Percentiles rank a stretch among this genome's conserved stretches.
phyloP scores from a whole-genome alignment of 92 coral and sea anemone species.

The Phenganax subtilis region DNA sequence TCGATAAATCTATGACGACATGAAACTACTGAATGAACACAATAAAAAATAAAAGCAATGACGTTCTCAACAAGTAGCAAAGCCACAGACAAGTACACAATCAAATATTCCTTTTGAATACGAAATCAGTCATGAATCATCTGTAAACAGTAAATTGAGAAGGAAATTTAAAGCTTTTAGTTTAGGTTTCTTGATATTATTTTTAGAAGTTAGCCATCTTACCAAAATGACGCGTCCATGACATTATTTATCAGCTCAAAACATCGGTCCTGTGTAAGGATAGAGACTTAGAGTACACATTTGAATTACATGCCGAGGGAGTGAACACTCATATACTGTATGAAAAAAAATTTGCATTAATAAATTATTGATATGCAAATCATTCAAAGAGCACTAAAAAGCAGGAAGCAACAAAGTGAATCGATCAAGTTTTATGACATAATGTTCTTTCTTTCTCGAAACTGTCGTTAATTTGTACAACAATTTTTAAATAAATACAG shows the following conservation, averaged over 20 bases:
- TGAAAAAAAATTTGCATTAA: conserved; percentile 22
- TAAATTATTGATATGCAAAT: conserved; percentile 1
- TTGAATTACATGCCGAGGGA: conserved; percentile 9
- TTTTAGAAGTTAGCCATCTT: not conserved
- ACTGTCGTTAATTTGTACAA: too few relatives aligned
- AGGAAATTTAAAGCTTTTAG: not conserved
- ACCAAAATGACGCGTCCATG: not conserved
- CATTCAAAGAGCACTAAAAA: not conserved
- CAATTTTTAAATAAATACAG: too few relatives aligned
- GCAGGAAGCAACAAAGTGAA: conserved; percentile 10
- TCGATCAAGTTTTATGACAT: not conserved
- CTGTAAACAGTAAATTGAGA: conserved; percentile 4
- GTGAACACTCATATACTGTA: not conserved
- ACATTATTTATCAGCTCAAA: not conserved
- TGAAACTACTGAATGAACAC: not conserved
- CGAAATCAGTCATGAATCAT: conserved; percentile 1
- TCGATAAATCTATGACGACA: not conserved
- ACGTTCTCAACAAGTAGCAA: too few relatives aligned
- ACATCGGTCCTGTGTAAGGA: not conserved
- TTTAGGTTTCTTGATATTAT: not conserved
- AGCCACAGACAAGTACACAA: not conserved
- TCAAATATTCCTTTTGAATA: not conserved
- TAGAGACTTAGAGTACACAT: not conserved
- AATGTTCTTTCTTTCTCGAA: too few relatives aligned
- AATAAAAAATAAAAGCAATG: not conserved